A percentile compares a stretch with the other conserved stretches of the same genome.
Conservation (phyloP, 53 echinoderm and acorn worm species). For the Luidia sarsii region DNA sequence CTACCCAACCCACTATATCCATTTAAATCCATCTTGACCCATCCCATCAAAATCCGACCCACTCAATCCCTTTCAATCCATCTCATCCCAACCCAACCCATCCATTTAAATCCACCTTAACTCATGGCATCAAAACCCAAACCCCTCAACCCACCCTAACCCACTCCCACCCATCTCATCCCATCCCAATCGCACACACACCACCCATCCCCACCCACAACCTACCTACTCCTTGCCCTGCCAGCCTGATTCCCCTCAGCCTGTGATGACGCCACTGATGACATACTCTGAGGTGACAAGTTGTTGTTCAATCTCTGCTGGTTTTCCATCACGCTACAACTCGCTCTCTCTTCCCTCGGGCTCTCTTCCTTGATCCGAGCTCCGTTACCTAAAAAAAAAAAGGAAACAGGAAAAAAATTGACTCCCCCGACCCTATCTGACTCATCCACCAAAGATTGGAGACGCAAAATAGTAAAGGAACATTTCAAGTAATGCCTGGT, state of each 20-base stretch:
- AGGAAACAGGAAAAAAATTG: too few species aligned
- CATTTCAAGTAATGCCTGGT: not conserved
- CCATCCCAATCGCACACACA: not conserved
- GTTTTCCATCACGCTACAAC: slow-evolving; percentile 37
- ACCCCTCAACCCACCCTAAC: not conserved
- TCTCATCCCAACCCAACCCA: not conserved
- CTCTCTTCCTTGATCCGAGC: slow-evolving; percentile 45
- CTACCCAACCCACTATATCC: not conserved
- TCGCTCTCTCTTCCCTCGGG: slow-evolving; percentile 15
- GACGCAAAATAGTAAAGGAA: not conserved
- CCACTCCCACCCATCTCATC: too few species aligned
- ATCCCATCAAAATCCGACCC: not conserved
- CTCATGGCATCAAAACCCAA: not conserved
- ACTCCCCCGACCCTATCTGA: too few species aligned
- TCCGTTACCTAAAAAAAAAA: slow-evolving; percentile 43
- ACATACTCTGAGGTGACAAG: slow-evolving; percentile 22
- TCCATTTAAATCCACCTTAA: not conserved
- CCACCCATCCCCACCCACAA: not conserved
- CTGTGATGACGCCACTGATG: slow-evolving; percentile 27
- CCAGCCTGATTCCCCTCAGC: slow-evolving; percentile 9
- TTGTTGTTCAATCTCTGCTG: slow-evolving; percentile 19
- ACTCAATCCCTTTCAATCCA: too few species aligned
- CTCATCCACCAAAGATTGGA: too few species aligned
- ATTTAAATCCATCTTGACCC: not conserved
- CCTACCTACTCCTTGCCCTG: slow-evolving; percentile 1